Evolutionary conservation across 1,140 invertebrate species (phyloP), one percentile per base, ranked within the genome.

Genomic region (Bombus waltoni): DNA sequence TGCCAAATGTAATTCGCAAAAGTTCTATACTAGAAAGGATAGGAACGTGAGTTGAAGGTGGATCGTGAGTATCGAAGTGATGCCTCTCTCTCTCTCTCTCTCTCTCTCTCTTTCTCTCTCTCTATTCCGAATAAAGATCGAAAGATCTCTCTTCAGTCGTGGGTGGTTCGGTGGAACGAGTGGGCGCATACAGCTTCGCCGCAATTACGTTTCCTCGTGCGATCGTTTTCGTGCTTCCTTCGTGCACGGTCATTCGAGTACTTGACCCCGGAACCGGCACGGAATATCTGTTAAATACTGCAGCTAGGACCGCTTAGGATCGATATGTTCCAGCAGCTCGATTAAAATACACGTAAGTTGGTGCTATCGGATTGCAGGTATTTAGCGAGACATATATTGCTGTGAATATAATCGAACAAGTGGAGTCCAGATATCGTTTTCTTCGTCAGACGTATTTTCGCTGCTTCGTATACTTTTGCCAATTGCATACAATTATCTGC

Each of bases 141-240:
- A 83, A 76, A 15, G 65, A 35, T 77, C 47, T 53, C 72, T 72
- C 72, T 72, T 25, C 25, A 71, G 6, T 13, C 40, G 85, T 86
- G 73, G 85, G 84, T 82, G 79, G 72, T 76, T 81, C 72, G 72
- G 11, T 13, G 18, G 35, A 13, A 53, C 40, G 73, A 53, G 85
- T 86, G 73, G 85, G 85, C 73, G 85, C 71, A 62, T 76, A 62
- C 73, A 59, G 66, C 42, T 35, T 83, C 35, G 25, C 65, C 65
- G 42, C 85, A 76, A 85, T 85, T 85, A 85, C 73, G 66, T 62
- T 86, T 86, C 72, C 80, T 72, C 77, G 76, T 81, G 18, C 57
- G 47, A 85, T 73, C 68, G 68, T 72, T 85, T 73, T 53, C 57
- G 47, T 80, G 53, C 53, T 82, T 47, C 25, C 57, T 71, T 82